These are phyloP conservation scores for Microtus montanus DNA, from an alignment of 2,113 vertebrate species.

Conservation along the genomic window DNA sequence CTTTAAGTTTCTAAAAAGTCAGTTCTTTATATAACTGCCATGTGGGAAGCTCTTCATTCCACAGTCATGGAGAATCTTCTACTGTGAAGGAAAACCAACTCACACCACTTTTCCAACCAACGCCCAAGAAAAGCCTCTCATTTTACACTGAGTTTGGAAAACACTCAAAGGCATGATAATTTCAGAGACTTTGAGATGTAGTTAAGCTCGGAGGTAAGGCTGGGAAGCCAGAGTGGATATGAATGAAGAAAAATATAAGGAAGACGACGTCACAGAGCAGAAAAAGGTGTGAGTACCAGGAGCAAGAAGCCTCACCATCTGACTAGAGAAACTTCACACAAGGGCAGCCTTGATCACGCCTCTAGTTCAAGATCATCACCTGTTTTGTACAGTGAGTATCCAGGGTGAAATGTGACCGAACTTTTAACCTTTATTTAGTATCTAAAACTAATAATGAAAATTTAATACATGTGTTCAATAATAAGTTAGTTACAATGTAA, in stretches of 20 bases:
- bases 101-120: background rate
- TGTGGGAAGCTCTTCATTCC: constrained; percentile 52
- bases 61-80: constrained; percentile 47
- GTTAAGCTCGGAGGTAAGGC: background rate
- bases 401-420: background rate
- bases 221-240: background rate
- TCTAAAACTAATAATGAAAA: background rate
- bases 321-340: background rate
- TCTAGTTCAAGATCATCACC: background rate
- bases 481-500: constrained; percentile 10
- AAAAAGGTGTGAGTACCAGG: background rate
- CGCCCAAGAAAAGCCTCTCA: constrained; percentile 27
- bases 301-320: background rate
- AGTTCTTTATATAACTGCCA: constrained; percentile 67
- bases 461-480: background rate
- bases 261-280: background rate
- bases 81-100: constrained; percentile 8
- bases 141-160: background rate
- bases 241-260: background rate
- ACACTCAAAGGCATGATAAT: background rate
- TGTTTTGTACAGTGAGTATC: background rate
- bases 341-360: background rate
- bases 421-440: background rate
- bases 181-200: background rate
- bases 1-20: constrained; percentile 55